Conservation (phyloP, 2,113 vertebrate species). For the Zosterops borbonicus region DNA sequence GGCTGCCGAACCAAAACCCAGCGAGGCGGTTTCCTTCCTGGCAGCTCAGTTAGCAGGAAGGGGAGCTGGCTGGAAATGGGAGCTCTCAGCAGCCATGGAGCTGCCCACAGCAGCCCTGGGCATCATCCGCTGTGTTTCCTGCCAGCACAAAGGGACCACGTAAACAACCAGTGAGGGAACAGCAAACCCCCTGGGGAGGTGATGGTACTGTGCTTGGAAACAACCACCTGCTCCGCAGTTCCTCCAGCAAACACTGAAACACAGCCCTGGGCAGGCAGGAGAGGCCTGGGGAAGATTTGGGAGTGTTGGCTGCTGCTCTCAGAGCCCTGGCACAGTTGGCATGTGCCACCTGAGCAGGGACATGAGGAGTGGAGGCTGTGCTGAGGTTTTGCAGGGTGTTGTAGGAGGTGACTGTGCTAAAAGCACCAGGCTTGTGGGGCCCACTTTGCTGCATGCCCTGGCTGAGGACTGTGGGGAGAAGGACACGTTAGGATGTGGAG, state of each 20-base stretch:
- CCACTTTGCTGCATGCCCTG: background rate
- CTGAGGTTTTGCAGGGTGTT: background rate
- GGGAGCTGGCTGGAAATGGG: background rate
- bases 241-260: background rate
- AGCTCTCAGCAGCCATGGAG: background rate
- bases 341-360: accelerated
- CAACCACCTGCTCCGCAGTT: background rate
- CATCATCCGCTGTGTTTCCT: background rate
- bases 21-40: background rate
- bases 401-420: background rate
- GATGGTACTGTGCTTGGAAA: background rate
- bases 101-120: background rate
- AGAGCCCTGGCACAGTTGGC: background rate
- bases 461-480: background rate
- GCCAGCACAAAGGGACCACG: background rate
- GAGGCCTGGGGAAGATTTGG: background rate
- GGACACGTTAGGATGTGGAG: background rate
- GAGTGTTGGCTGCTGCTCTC: accelerated
- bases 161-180: background rate
- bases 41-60: constrained; percentile 11
- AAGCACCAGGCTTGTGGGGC: accelerated
- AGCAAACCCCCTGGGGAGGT: background rate
- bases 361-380: accelerated
- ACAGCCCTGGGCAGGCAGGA: background rate
- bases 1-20: background rate